Evolutionary conservation across 2,113 vertebrate genomes (phyloP), one percentile per base, ranked within the genome.

Genomic region (Spea bombifrons): DNA sequence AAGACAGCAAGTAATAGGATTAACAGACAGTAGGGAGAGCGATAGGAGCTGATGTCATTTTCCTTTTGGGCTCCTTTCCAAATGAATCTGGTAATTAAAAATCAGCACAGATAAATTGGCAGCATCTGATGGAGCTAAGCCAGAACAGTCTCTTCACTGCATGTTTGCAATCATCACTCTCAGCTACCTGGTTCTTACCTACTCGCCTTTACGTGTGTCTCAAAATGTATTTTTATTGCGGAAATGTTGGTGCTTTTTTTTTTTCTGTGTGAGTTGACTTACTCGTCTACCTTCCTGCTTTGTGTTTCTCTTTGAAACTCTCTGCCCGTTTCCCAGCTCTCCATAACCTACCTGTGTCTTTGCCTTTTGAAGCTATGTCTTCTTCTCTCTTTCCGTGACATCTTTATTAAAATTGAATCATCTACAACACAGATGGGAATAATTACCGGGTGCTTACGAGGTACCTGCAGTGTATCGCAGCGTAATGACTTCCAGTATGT

Each of bases 41-140:
- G 67, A 65, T 59, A n/a, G 49, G 70, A 57, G 64, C 63, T 80
- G 52, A 7, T 59, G 78, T 73, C 71, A 74, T 61, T 74, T 73
- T 80, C 63, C 70, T 79, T 13, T 73, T 79, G 77, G 76, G 77
- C 61, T 79, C 13, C 8, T 67, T 59, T 79, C 77, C 77, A 79
- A 65, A 73, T 79, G 43, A 79, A 73, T 53, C 78, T 80, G 71
- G 78, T 73, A 80, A 80, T 80, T 80, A 80, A 68, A 80, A 74
- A 80, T 80, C 71, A 80, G 71, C 71, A 68, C 12, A 48, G 64
- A 80, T 80, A 80, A 50, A 80, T 73, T 80, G 78, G 64, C 78
- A 74, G 71, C 78, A 49, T 73, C 43, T 61, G 12, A 43, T 74
- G 78, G 78, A 64, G 46, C 44, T 47, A 49, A 74, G 71, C 71